Conservation (phyloP, 2,113 vertebrate species). For the Scomber colias region DNA sequence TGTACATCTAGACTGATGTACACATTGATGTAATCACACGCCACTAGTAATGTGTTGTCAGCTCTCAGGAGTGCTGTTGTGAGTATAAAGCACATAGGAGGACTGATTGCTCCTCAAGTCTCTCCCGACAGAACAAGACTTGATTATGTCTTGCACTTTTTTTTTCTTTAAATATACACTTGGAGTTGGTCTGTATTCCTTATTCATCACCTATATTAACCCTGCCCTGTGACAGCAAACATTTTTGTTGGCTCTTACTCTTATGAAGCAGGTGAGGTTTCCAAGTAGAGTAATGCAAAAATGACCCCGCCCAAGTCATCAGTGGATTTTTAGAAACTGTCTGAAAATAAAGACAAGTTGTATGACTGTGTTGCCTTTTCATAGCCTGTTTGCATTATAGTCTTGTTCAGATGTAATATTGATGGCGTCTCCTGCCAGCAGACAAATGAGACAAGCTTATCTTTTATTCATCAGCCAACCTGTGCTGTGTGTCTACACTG, state of each 20-base stretch:
- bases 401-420: constrained; percentile 49
- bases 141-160: neutral
- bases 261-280: too few relatives aligned
- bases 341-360: neutral
- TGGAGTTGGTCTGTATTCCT: neutral
- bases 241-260: constrained; percentile 19
- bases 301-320: neutral
- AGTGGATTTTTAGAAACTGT: neutral
- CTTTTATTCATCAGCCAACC: constrained; percentile 68
- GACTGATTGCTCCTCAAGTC: constrained; percentile 14
- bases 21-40: constrained; percentile 4
- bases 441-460: constrained; percentile 58
- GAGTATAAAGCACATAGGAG: constrained; percentile 28
- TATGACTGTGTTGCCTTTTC: neutral
- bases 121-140: constrained; percentile 20
- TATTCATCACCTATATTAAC: constrained; percentile 9
- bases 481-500: constrained; percentile 58
- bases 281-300: neutral
- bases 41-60: constrained; percentile 28
- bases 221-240: constrained; percentile 42
- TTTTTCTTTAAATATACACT: neutral
- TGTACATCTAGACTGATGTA: neutral
- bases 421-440: constrained; percentile 45
- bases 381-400: constrained; percentile 40
- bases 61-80: constrained; percentile 20